Percentiles rank a stretch among this genome's conserved stretches.
These are phyloP conservation scores for Peromyscus nudipes DNA, from an alignment of 2,797 vertebrate species.

Conservation along the genomic window DNA sequence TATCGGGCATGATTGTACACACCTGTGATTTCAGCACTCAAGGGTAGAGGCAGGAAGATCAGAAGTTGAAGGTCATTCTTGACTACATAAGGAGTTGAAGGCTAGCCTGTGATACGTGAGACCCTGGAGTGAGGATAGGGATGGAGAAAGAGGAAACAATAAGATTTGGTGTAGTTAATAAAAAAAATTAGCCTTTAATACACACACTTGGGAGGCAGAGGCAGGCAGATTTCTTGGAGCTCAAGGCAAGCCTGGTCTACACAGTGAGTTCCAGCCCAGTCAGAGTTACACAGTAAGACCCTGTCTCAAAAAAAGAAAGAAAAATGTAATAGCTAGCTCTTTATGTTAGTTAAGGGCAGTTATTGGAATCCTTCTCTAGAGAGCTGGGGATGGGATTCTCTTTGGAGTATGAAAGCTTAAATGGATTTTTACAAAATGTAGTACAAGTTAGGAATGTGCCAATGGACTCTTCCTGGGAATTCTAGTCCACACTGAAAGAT, in stretches of 20 bases:
- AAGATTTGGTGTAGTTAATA: background rate
- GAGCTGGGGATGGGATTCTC: background rate
- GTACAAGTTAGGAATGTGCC: background rate
- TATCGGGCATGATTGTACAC: too few species aligned
- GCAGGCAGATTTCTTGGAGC: background rate
- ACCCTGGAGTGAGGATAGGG: background rate
- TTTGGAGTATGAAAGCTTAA: background rate
- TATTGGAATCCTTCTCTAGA: background rate
- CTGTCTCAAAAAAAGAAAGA: background rate
- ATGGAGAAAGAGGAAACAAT: background rate
- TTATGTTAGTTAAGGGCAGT: background rate
- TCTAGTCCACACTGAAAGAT: background rate
- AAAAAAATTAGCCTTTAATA: background rate
- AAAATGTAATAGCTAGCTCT: background rate
- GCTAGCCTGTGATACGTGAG: background rate
- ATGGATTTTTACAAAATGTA: background rate
- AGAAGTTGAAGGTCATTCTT: background rate
- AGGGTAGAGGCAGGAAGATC: background rate
- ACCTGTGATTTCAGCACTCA: background rate
- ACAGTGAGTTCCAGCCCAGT: background rate
- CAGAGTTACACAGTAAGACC: background rate
- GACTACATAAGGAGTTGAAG: too few species aligned
- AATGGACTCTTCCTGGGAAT: background rate
- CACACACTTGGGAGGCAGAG: background rate
- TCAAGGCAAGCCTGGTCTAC: background rate